phyloP scores from a whole-genome alignment of 1,140 invertebrate species.

The Cherax destructor region DNA sequence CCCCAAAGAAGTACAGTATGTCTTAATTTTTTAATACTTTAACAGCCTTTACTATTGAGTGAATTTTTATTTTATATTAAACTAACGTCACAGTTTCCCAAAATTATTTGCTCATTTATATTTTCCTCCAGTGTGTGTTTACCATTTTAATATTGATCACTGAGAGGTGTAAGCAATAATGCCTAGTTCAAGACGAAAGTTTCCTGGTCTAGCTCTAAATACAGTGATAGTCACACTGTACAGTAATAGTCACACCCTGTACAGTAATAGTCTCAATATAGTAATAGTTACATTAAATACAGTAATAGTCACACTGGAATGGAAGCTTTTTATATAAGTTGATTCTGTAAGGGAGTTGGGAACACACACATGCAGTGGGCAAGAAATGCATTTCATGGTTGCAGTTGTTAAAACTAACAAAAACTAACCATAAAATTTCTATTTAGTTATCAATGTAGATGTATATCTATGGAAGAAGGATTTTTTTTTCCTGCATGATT shows the following conservation, averaged over 20 bases:
- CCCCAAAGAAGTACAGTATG: too few relatives aligned
- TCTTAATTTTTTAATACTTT: background rate
- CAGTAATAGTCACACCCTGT: too few relatives aligned
- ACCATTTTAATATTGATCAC: background rate
- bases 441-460: background rate
- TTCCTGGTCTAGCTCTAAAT: conserved; percentile 2
- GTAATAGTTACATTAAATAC: too few relatives aligned
- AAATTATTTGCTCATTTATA: background rate
- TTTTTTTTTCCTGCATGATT: background rate
- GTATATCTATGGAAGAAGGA: background rate
- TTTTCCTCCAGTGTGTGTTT: background rate
- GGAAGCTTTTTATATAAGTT: background rate
- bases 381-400: conserved; percentile 64
- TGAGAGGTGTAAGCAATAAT: background rate
- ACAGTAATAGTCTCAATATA: too few relatives aligned
- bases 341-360: conserved; percentile 22
- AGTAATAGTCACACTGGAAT: background rate
- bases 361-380: conserved; percentile 47
- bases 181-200: background rate
- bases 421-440: conserved; percentile 17
- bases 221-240: background rate
- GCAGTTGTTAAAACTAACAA: conserved; percentile 35
- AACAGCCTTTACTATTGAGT: background rate
- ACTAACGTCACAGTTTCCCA: too few relatives aligned
- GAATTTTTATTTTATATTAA: background rate